These are phyloP conservation scores for Leptonema lineaticorne DNA, from an alignment of 1,140 invertebrate species.

Conservation along the genomic window DNA sequence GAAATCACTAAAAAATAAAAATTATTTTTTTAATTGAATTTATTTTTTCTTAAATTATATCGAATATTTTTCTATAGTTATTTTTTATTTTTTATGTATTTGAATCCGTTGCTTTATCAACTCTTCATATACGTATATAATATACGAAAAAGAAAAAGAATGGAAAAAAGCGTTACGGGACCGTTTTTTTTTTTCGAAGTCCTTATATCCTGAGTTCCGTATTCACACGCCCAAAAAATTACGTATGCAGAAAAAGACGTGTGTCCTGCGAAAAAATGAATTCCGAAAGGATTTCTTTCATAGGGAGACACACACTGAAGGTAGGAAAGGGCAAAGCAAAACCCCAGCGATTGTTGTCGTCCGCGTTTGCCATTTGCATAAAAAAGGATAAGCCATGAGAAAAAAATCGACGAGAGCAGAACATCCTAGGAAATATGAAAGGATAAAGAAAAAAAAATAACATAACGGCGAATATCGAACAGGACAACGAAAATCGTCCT, in stretches of 20 bases:
- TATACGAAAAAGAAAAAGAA: not conserved
- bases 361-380: slow-evolving; percentile 41
- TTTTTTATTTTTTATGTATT: too few species aligned
- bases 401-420: too few species aligned
- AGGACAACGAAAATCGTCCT: not conserved
- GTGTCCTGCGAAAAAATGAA: slow-evolving; percentile 36
- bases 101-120: too few species aligned
- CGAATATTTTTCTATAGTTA: too few species aligned
- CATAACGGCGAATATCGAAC: not conserved
- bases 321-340: too few species aligned
- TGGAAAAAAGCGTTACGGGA: slow-evolving; percentile 39
- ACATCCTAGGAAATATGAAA: too few species aligned
- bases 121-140: too few species aligned
- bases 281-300: slow-evolving; percentile 37
- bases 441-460: too few species aligned
- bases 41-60: too few species aligned
- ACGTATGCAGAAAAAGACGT: slow-evolving; percentile 38
- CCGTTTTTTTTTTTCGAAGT: slow-evolving; percentile 35
- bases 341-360: slow-evolving; percentile 37
- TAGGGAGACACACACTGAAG: too few species aligned
- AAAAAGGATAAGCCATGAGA: slow-evolving; percentile 41
- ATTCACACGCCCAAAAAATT: slow-evolving; percentile 29
- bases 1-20: too few species aligned
- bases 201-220: slow-evolving; percentile 21
- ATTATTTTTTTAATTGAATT: too few species aligned